These are phyloP conservation scores for Gonioctena quinquepunctata DNA, from an alignment of 1,140 invertebrate species.

Conservation along the genomic window DNA sequence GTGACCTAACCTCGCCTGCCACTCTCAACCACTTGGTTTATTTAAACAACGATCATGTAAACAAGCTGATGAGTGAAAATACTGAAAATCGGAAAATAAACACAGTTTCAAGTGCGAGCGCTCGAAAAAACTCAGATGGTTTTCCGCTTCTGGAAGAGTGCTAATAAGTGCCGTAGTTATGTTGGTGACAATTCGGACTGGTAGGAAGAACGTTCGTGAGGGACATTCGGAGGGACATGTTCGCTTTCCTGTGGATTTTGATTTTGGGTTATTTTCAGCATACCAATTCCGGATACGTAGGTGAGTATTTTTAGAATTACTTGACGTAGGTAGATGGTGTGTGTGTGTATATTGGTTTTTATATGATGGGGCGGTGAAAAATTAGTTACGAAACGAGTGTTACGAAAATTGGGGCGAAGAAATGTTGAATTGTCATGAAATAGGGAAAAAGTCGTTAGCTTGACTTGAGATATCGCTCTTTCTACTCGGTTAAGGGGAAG, in stretches of 20 bases:
- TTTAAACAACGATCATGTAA: not conserved
- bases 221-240: conserved; percentile 13
- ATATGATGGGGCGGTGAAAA: not conserved
- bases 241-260: conserved; percentile 14
- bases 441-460: too few species aligned
- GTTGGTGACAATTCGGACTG: conserved; percentile 14
- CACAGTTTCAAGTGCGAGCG: not conserved
- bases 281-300: conserved; percentile 8
- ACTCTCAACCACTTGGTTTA: not conserved
- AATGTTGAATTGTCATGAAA: not conserved
- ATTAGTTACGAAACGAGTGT: not conserved
- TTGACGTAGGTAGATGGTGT: not conserved
- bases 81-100: not conserved
- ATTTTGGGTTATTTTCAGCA: conserved; percentile 8
- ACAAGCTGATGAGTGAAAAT: not conserved
- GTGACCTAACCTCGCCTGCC: not conserved
- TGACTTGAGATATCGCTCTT: too few species aligned
- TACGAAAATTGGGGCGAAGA: not conserved
- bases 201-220: not conserved
- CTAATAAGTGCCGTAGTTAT: conserved; percentile 13
- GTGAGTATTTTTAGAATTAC: conserved; percentile 5
- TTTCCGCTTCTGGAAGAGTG: not conserved
- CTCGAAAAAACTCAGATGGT: not conserved
- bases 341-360: too few species aligned
- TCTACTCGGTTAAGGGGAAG: too few species aligned